Evolutionary conservation across 2,888 invertebrate genomes (phyloP).

Genomic region (Dilophus febrilis): DNA sequence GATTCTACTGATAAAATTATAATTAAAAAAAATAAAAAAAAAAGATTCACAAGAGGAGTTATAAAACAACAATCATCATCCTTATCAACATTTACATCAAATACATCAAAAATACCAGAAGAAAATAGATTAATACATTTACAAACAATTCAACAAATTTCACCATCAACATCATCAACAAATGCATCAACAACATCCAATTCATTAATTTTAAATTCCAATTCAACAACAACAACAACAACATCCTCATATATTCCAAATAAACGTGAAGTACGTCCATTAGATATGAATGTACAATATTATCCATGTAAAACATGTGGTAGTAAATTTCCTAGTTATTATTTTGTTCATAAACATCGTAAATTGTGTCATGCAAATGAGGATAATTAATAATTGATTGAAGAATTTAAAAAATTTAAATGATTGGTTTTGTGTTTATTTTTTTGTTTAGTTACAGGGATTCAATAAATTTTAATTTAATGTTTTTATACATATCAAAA

Average conservation of each 20-base stretch:
- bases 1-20: neutral
- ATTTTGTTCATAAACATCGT: conserved; percentile 83
- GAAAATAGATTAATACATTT: too few relatives aligned
- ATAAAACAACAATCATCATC: too few relatives aligned
- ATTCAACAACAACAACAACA: conserved; percentile 5
- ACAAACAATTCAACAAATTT: neutral
- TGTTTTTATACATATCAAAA: too few relatives aligned
- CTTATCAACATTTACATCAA: too few relatives aligned
- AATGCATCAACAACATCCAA: conserved; percentile 4
- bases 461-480: too few relatives aligned
- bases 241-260: conserved; percentile 7
- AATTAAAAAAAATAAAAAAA: conserved; percentile 1
- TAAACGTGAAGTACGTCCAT: conserved; percentile 39
- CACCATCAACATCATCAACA: conserved; percentile 1
- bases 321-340: conserved; percentile 81
- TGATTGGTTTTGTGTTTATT: too few relatives aligned
- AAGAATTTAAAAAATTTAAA: neutral
- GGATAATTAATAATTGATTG: conserved; percentile 13
- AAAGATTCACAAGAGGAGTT: neutral
- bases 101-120: too few relatives aligned
- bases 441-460: too few relatives aligned
- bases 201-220: conserved; percentile 7
- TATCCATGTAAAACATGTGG: conserved; percentile 89
- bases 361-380: conserved; percentile 60
- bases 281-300: conserved; percentile 71